Percentiles rank a stretch among this genome's conserved stretches.
phyloP scores from a whole-genome alignment of 1,140 invertebrate species.

The Tetramorium alpestre region DNA sequence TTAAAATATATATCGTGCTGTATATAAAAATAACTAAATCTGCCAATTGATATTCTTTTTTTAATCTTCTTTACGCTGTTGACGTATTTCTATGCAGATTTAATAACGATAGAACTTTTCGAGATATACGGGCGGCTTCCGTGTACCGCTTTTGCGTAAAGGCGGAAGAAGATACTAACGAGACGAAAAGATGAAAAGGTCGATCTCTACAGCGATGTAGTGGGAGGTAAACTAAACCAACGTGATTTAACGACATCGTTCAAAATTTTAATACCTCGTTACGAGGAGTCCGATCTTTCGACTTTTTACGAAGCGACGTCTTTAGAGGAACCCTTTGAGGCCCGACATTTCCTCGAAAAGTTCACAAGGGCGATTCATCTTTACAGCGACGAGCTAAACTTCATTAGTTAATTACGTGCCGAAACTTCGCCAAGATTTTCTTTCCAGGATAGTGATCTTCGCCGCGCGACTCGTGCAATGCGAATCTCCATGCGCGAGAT shows the following conservation, averaged over 20 bases:
- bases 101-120: slow-evolving; percentile 11
- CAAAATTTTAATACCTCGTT: slow-evolving; percentile 70
- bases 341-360: slow-evolving; percentile 38
- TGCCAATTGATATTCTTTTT: not conserved
- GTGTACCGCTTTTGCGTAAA: slow-evolving; percentile 22
- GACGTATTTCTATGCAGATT: not conserved
- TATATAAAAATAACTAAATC: not conserved
- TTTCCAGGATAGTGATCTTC: slow-evolving; percentile 32
- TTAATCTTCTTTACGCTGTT: not conserved
- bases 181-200: slow-evolving; percentile 65
- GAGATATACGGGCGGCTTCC: not conserved
- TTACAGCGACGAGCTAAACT: slow-evolving; percentile 45
- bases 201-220: slow-evolving; percentile 43
- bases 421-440: slow-evolving; percentile 47
- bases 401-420: slow-evolving; percentile 62
- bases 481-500: not conserved
- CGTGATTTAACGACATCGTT: slow-evolving; percentile 72
- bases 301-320: slow-evolving; percentile 49
- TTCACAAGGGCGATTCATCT: slow-evolving; percentile 33
- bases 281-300: slow-evolving; percentile 52
- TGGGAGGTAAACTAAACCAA: slow-evolving; percentile 48
- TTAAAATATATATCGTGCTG: slow-evolving; percentile 1
- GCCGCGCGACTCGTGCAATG: not conserved
- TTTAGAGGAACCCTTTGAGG: slow-evolving; percentile 46
- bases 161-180: slow-evolving; percentile 51